Conservation (phyloP, 2,888 invertebrate genomes). For the Drosophila anomalata region DNA sequence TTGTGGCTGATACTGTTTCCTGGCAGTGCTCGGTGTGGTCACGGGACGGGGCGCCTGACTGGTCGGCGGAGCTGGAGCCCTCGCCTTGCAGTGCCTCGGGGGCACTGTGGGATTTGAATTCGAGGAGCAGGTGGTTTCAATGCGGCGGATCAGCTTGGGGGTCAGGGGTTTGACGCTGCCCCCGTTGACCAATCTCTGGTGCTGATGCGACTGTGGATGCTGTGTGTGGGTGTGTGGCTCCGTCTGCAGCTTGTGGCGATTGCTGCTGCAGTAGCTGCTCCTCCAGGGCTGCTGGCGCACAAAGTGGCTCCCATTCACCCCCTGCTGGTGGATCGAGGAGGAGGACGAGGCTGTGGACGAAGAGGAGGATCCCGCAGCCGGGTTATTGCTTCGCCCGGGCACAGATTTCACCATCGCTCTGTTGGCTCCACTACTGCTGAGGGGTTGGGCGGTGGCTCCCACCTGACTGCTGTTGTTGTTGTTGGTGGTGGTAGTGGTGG, state of each 20-base stretch:
- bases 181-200: conserved; percentile 41
- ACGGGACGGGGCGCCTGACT: conserved; percentile 23
- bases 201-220: conserved; percentile 27
- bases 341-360: conserved; percentile 64
- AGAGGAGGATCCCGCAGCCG: conserved; percentile 51
- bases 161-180: conserved; percentile 81
- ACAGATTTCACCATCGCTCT: conserved; percentile 36
- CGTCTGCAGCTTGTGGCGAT: conserved; percentile 58
- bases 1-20: conserved; percentile 67
- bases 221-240: conserved; percentile 31
- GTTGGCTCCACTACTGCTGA: conserved; percentile 52
- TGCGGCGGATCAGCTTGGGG: conserved; percentile 82
- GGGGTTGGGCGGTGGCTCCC: conserved; percentile 47
- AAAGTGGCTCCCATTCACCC: conserved; percentile 54
- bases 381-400: conserved; percentile 46
- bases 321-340: conserved; percentile 59
- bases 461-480: conserved; percentile 42
- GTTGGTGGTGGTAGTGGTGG: conserved; percentile 31
- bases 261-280: conserved; percentile 81
- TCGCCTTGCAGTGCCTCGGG: conserved; percentile 65
- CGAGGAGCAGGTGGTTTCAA: conserved; percentile 76
- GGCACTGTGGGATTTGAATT: conserved; percentile 1
- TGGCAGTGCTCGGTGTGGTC: conserved; percentile 61
- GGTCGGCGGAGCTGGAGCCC: conserved; percentile 62
- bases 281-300: conserved; percentile 82